Evolutionary conservation across 1,140 invertebrate genomes (phyloP), one percentile per base, ranked within the genome.

Genomic region (Drosophila melanogaster): DNA sequence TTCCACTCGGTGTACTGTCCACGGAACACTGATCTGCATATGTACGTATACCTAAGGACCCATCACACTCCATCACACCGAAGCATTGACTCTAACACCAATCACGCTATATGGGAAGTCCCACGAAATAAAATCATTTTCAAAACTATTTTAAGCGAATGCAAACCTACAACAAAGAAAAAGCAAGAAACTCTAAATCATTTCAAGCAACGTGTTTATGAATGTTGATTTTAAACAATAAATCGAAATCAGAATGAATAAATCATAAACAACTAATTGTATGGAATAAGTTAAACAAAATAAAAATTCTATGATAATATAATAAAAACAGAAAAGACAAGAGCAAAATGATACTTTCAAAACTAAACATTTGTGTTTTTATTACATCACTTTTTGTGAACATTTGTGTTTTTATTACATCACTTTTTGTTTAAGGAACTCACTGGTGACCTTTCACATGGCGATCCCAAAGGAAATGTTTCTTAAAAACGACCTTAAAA

Each of bases 161-260:
- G 65, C 37, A 70, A 49, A 77, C 43, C 67, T 40, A 69, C 62
- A 67, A 51, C 14, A 41, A 55, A 60, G 55, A 69, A 44, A 69
- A 40, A 69, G 54, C 46, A 59, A 47, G 58, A 70, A 41, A 76
- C 65, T 64, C 78, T 72, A 50, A 79, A 81, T 84, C 85, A 89
- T 87, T 80, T 77, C 78, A 87, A 77, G 80, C 80, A 72, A 87
- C 69, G 76, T 87, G 86, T 81, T 77, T 77, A 69, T 77, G 72
- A 77, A 77, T 77, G 79, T 89, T 87, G 77, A 79, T 87, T 87
- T 83, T 80, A 89, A 85, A 87, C 77, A 75, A 79, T 70, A 81
- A 85, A 74, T 70, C 50, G 67, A 81, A 77, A 75, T 75, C 54
- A 62, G 58, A 86, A 86, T 55, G 72, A 60, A 62, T 7, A 54